phyloP scores from a whole-genome alignment of 2,888 invertebrate genomes.

The Orthosia gothica region DNA sequence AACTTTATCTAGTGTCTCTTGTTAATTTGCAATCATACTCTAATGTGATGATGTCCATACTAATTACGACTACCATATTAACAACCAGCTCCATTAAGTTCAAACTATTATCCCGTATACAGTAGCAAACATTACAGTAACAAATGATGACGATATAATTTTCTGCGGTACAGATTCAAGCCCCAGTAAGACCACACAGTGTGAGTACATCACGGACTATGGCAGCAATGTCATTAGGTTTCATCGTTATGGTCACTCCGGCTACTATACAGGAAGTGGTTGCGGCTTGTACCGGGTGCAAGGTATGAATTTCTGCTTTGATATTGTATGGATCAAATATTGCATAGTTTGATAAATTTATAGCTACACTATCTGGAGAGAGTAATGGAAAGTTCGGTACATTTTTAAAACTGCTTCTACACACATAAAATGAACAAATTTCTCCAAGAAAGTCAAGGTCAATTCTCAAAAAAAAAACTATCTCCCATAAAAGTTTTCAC shows the following conservation, averaged over 20 bases:
- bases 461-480: too few relatives aligned
- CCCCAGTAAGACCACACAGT: conserved; percentile 93
- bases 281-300: conserved; percentile 97
- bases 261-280: conserved; percentile 98
- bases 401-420: too few relatives aligned
- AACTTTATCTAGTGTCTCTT: too few relatives aligned
- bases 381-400: too few relatives aligned
- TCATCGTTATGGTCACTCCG: conserved; percentile 97
- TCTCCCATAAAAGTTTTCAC: too few relatives aligned
- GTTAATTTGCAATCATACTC: background rate
- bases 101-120: background rate
- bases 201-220: conserved; percentile 96
- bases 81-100: background rate
- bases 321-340: conserved; percentile 15
- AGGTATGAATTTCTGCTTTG: conserved; percentile 85
- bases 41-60: background rate
- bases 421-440: too few relatives aligned
- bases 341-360: background rate
- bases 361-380: background rate
- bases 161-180: conserved; percentile 77
- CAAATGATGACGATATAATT: conserved; percentile 34
- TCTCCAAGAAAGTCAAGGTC: too few relatives aligned
- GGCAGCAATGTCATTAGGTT: conserved; percentile 98
- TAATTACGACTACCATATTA: background rate
- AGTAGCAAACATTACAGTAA: conserved; percentile 10